These are phyloP conservation scores for Phortica okadai DNA, from an alignment of 2,888 invertebrate genomes.

Conservation along the genomic window DNA sequence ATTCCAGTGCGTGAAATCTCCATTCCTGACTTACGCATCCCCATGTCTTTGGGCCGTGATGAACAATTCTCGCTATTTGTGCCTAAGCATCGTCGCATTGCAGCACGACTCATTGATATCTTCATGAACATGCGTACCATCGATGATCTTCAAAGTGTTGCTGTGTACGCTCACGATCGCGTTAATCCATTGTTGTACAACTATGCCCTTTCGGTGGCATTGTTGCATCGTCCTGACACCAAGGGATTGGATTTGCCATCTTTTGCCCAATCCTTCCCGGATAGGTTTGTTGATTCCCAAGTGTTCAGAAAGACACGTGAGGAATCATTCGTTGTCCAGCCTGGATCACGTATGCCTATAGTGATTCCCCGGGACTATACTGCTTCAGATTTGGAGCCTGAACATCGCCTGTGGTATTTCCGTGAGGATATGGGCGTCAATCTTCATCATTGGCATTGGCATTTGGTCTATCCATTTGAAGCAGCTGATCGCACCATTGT, in stretches of 20 bases:
- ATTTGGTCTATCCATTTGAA: constrained; percentile 85
- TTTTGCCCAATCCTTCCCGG: constrained; percentile 82
- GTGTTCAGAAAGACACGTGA: constrained; percentile 80
- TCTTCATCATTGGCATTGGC: constrained; percentile 80
- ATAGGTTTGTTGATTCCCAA: constrained; percentile 81
- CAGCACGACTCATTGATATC: constrained; percentile 82
- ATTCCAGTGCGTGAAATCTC: constrained; percentile 81
- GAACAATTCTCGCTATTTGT: constrained; percentile 85
- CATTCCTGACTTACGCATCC: constrained; percentile 81
- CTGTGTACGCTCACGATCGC: constrained; percentile 84
- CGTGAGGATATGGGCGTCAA: constrained; percentile 79
- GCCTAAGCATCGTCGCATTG: constrained; percentile 82
- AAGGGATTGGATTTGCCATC: constrained; percentile 80
- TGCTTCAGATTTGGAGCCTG: constrained; percentile 84
- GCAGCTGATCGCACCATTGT: constrained; percentile 79
- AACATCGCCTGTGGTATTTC: constrained; percentile 82
- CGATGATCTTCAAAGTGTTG: constrained; percentile 83
- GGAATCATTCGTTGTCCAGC: constrained; percentile 79
- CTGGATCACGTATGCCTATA: constrained; percentile 81
- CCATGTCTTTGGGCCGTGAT: constrained; percentile 81
- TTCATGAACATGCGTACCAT: constrained; percentile 84
- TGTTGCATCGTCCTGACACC: constrained; percentile 83
- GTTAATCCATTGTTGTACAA: constrained; percentile 89
- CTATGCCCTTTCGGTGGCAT: constrained; percentile 86
- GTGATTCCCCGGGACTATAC: constrained; percentile 84